Evolutionary conservation across 53 echinoderm and acorn worm genomes (phyloP), one percentile per base, ranked within the genome.

Genomic region (Patiria pectinifera): DNA sequence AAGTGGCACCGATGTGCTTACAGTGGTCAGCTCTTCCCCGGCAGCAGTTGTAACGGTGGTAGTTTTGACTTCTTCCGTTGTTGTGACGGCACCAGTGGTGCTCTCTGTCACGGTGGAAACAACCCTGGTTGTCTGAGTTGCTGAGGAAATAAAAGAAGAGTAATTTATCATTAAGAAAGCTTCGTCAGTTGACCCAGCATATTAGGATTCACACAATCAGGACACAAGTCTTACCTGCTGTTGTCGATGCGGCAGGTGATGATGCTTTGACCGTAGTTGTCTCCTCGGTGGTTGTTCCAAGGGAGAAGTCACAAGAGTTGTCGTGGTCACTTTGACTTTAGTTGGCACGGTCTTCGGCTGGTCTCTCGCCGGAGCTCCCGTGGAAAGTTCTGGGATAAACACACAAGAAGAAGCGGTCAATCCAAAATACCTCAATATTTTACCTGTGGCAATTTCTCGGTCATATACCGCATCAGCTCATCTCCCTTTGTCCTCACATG

Each of bases 31-130:
- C 78, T 78, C 78, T 78, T 78, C 78, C 46, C 78, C 78, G 44
- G 46, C 43, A 78, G 78, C 46, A 45, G 46, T 46, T 45, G 46
- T 46, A 11, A 46, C 46, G 46, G 35, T 78, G 78, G 78, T 77
- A 11, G 15, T 77, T 26, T 77, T 77, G 11, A 49, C 6, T 49
- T 49, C 49, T 49, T 49, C 49, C 3, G 49, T 49, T 49, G 49
- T 49, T 49, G 49, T 78, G 78, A 46, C 14, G 44, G 78, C 44
- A 78, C 78, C 78, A 78, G 78, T 78, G 44, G 78, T 78, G 14
- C 44, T 78, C 46, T 43, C 46, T 11, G 35, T 78, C 78, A 78
- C 78, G 24, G 78, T 78, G 43, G 35, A 78, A 78, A 78, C 78
- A n/a, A 6, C 19, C 46, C 22, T 78, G 18, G 78, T 78, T 78